Base-by-base conservation (phyloP, 2,888 invertebrate genomes). In the Oasisia sp. region DNA sequence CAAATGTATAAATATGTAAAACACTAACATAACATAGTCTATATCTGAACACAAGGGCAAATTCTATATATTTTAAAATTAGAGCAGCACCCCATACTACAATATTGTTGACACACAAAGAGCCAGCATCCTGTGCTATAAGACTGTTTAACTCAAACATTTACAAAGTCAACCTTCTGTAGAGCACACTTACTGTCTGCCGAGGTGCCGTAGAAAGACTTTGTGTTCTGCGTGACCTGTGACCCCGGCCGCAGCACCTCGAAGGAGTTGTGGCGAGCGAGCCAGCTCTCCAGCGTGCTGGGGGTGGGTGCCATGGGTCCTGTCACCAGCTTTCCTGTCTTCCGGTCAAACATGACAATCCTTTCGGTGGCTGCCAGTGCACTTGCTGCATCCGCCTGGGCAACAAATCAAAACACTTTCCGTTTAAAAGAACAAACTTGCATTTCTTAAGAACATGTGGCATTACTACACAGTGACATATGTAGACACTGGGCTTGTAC, bases 301-400 rank as follows among this genome's bases (percentile, higher is more conserved):
- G 98, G 97, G 12, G 98, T 98, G 0, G 99, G 99, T 89, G 98
- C 98, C 95, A 97, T 97, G n/a, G 97, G 97, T 14, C 98, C 98
- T 93, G 97, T 97, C 94, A 98, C 96, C 94, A 97, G 94, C 89
- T 95, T 97, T 4, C 98, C 98, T 58, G 97, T 97, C 95, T 97
- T 97, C 91, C 98, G 97, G 95, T 99, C 98, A 95, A 98, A 97
- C n/a, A 99, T 98, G 94, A 98, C 97, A 0, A 98, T 96, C 90
- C 95, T 93, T 91, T 94, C 94, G 44, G 38, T 91, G 38, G 38
- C 45, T 11, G 14, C 38, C 32, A 32, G 2, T n/a, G 19, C 74
- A 8, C n/a, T 74, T n/a, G n/a, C n/a, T 7, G 74, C 74, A 74
- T 74, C 74, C 74, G 7, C 5, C 74, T 74, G 74, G 19, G 27